phyloP scores from a whole-genome alignment of 53 echinoderm and acorn worm genomes.

The Luidia sarsii region DNA sequence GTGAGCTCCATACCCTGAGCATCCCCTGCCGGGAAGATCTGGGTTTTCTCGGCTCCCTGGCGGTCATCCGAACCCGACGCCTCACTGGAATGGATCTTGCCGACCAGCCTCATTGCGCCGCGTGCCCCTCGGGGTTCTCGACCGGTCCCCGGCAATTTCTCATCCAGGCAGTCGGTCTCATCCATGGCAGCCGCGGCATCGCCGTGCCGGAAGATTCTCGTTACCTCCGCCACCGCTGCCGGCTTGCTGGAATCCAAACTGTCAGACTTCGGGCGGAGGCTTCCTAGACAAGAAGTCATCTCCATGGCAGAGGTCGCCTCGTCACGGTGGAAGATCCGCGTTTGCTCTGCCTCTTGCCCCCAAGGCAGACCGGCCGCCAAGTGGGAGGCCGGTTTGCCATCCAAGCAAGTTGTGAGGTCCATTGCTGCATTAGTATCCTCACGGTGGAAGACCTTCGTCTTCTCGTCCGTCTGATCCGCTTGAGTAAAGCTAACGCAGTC shows the following conservation, averaged over 20 bases:
- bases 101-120: too few relatives aligned
- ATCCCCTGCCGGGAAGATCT: slow-evolving; percentile 40
- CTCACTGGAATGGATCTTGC: too few relatives aligned
- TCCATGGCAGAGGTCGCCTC: slow-evolving; percentile 59
- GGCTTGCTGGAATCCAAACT: not conserved
- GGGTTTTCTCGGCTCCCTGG: not conserved
- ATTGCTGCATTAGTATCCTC: slow-evolving; percentile 35
- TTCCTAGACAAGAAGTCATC: not conserved
- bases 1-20: slow-evolving; percentile 57
- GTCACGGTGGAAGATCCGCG: slow-evolving; percentile 35
- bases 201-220: not conserved
- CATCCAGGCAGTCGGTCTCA: slow-evolving; percentile 16
- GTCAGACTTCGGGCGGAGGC: not conserved
- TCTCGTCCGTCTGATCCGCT: slow-evolving; percentile 2
- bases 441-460: slow-evolving; percentile 26
- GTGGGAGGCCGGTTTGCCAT: too few relatives aligned
- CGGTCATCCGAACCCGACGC: not conserved
- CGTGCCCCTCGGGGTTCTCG: too few relatives aligned
- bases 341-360: not conserved
- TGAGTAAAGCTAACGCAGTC: too few relatives aligned
- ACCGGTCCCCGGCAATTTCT: too few relatives aligned
- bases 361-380: too few relatives aligned
- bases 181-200: not conserved
- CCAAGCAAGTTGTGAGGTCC: slow-evolving; percentile 38
- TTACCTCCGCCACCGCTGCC: not conserved